A percentile compares a stretch with the other conserved stretches of the same genome.
These are phyloP conservation scores for Brachionichthys hirsutus DNA, from an alignment of 2,113 vertebrate genomes.

Conservation along the genomic window DNA sequence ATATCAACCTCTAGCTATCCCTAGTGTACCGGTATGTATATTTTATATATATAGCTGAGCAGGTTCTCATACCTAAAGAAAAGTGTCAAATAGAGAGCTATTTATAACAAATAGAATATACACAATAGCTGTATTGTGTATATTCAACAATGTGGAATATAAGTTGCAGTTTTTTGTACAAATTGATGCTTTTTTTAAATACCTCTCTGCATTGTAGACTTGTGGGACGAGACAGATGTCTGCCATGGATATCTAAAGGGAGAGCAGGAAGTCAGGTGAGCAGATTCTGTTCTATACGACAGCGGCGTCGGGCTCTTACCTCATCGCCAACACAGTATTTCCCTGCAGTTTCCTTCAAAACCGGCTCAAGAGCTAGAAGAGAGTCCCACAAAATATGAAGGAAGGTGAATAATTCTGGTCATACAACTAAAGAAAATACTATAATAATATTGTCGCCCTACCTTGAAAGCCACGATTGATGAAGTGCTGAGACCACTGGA, in stretches of 20 bases:
- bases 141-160: background rate
- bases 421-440: background rate
- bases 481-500: constrained; percentile 86
- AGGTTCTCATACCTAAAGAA: no score
- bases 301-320: constrained; percentile 70
- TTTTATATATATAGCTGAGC: no score
- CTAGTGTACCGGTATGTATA: no score
- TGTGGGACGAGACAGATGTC: constrained; percentile 95
- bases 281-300: background rate
- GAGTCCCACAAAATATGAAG: background rate
- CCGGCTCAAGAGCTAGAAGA: constrained; percentile 84
- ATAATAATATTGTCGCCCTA: constrained; percentile 49
- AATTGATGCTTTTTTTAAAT: constrained; percentile 16
- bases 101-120: no score
- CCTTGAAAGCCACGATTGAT: constrained; percentile 87
- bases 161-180: constrained; percentile 2
- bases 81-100: no score
- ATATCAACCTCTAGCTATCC: no score
- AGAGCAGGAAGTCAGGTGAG: background rate
- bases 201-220: constrained; percentile 94
- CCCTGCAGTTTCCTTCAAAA: constrained; percentile 85
- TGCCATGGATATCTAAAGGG: constrained; percentile 90
- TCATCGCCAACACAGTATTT: constrained; percentile 89
- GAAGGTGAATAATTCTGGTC: background rate
- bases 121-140: background rate